These are phyloP conservation scores for Thalassarche chlororhynchos DNA, from an alignment of 2,113 vertebrate genomes.

Conservation along the genomic window DNA sequence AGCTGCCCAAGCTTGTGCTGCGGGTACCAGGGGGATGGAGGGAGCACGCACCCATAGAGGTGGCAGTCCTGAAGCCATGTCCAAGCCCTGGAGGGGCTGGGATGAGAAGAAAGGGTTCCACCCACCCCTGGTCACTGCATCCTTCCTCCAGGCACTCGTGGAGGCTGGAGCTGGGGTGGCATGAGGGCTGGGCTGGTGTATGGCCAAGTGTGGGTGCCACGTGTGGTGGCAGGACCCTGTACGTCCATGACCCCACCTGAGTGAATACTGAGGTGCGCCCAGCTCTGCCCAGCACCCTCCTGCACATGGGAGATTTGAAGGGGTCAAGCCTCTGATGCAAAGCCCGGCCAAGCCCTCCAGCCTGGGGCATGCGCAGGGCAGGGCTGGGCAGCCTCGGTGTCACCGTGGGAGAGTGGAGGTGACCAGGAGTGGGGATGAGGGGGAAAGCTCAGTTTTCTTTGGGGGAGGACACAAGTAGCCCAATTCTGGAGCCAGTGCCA, in stretches of 20 bases:
- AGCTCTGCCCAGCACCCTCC: neutral
- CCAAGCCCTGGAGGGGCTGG: neutral
- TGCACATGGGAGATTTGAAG: rapidly evolving
- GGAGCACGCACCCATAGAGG: neutral
- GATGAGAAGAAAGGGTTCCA: neutral
- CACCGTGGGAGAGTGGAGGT: neutral
- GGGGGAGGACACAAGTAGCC: neutral
- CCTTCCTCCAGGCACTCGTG: rapidly evolving
- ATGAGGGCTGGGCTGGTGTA: neutral
- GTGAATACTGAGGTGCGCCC: neutral
- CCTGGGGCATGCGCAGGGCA: neutral
- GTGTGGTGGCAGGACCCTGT: neutral
- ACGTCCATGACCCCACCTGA: neutral
- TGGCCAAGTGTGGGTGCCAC: neutral
- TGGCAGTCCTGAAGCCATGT: neutral
- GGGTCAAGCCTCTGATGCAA: neutral
- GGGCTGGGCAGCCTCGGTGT: neutral
- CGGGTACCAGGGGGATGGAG: neutral
- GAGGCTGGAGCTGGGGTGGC: neutral
- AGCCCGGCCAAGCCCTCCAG: neutral
- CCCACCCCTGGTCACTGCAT: rapidly evolving
- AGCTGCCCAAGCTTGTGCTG: neutral
- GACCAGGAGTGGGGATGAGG: neutral
- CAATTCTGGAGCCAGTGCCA: neutral
- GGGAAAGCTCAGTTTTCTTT: neutral